A percentile compares a stretch with the other conserved stretches of the same genome.
phyloP scores from a whole-genome alignment of 2,113 vertebrate species.

The Ranitomeya variabilis region DNA sequence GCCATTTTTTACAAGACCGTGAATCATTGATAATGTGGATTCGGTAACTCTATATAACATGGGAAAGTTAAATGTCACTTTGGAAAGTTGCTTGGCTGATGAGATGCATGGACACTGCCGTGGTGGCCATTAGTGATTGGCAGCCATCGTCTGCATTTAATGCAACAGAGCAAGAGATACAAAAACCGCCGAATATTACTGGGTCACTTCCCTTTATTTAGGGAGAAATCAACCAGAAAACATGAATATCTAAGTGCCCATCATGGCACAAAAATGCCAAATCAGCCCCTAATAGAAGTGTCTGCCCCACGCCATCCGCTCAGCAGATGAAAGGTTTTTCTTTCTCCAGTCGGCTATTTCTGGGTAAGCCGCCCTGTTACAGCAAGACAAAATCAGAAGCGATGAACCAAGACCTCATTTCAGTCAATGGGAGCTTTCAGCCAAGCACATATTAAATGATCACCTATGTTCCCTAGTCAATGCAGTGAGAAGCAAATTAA shows the following conservation, averaged over 20 bases:
- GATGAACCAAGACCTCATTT: constrained; percentile 29
- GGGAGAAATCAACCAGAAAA: not conserved
- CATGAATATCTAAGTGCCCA: not conserved
- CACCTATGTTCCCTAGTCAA: constrained; percentile 46
- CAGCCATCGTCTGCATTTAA: not conserved
- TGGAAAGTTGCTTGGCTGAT: not conserved
- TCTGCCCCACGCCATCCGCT: not conserved
- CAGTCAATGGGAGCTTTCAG: constrained; percentile 17
- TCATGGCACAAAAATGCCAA: not conserved
- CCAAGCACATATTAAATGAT: constrained; percentile 46
- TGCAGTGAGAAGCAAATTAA: constrained; percentile 49
- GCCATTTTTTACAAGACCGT: not conserved
- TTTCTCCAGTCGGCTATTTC: not conserved
- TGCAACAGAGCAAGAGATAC: not conserved
- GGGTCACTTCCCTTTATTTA: not conserved
- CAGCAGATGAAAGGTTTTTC: not conserved
- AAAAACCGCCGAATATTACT: not conserved
- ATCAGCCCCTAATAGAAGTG: not conserved
- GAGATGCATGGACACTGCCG: not conserved
- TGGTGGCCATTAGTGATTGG: not conserved
- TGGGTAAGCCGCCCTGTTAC: not conserved
- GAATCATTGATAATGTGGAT: not conserved
- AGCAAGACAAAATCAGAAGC: not conserved
- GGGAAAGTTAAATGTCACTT: not conserved
- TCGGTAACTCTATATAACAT: not conserved